Evolutionary conservation across 2,888 invertebrate species (phyloP).

Genomic region (Lepas anatifera): DNA sequence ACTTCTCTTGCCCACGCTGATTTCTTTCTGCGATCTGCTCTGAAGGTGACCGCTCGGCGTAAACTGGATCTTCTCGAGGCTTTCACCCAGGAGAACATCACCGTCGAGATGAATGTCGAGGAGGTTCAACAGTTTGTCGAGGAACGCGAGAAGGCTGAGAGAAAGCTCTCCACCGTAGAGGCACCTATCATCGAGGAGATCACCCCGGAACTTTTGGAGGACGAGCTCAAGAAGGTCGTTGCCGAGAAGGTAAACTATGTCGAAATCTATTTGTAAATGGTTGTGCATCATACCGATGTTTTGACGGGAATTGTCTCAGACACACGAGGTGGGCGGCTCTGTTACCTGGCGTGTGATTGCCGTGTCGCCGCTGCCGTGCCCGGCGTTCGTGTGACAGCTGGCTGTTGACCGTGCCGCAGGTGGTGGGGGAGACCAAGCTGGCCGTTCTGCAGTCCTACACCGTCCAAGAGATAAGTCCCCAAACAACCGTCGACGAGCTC

Average conservation of each 20-base stretch:
- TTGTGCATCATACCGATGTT: too few relatives aligned
- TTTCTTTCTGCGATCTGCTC: too few relatives aligned
- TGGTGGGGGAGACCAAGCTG: slow-evolving; percentile 9
- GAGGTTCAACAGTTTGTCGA: neutral
- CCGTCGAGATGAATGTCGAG: neutral
- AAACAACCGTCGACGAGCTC: neutral
- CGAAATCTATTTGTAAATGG: too few relatives aligned
- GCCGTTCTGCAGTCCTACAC: slow-evolving; percentile 2
- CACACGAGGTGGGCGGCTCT: too few relatives aligned
- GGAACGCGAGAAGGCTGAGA: slow-evolving; percentile 7
- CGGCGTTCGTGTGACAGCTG: neutral
- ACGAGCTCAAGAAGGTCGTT: neutral
- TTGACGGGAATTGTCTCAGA: too few relatives aligned
- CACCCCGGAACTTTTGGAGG: neutral
- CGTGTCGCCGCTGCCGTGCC: too few relatives aligned
- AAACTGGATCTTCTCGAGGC: neutral
- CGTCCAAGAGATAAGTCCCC: neutral
- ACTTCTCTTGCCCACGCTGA: too few relatives aligned
- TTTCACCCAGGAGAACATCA: neutral
- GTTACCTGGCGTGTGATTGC: too few relatives aligned
- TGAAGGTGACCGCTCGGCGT: neutral
- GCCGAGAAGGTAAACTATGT: slow-evolving; percentile 1
- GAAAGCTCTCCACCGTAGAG: neutral
- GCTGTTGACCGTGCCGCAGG: neutral
- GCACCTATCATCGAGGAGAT: neutral